A percentile compares a stretch with the other conserved stretches of the same genome.
Conservation (phyloP, 2,888 invertebrate genomes). For the Lithophane leautieri region DNA sequence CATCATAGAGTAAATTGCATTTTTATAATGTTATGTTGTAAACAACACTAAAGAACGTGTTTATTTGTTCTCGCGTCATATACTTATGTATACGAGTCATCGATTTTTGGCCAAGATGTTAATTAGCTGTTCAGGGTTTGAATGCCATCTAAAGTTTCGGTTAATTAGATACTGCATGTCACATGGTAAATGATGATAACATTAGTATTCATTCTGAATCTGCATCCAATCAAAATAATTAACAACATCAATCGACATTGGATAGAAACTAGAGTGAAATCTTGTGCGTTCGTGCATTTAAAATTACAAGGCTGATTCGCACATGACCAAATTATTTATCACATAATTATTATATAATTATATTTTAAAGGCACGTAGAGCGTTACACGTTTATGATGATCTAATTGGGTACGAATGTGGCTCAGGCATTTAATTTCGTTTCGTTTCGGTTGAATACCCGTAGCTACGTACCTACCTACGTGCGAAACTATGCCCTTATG, state of each 20-base stretch:
- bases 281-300: constrained; percentile 42
- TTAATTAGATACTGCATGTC: neutral
- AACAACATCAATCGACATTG: neutral
- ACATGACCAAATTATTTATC: constrained; percentile 28
- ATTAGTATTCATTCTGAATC: neutral
- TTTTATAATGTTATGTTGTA: neutral
- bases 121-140: constrained; percentile 10
- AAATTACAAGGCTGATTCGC: constrained; percentile 28
- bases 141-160: neutral
- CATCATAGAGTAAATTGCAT: constrained; percentile 12
- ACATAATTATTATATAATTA: constrained; percentile 4
- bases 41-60: neutral
- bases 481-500: neutral
- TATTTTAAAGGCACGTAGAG: constrained; percentile 9
- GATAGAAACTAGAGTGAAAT: constrained; percentile 13
- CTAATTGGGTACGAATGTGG: constrained; percentile 6
- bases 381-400: neutral
- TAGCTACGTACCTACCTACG: neutral
- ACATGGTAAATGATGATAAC: neutral
- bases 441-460: constrained; percentile 3
- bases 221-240: constrained; percentile 10
- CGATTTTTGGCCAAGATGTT: constrained; percentile 10
- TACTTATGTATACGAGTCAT: neutral
- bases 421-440: neutral
- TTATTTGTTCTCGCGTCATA: neutral